Evolutionary conservation across 2,888 invertebrate species (phyloP), one percentile per base, ranked within the genome.

Genomic region (Caenorhabditis afra): DNA sequence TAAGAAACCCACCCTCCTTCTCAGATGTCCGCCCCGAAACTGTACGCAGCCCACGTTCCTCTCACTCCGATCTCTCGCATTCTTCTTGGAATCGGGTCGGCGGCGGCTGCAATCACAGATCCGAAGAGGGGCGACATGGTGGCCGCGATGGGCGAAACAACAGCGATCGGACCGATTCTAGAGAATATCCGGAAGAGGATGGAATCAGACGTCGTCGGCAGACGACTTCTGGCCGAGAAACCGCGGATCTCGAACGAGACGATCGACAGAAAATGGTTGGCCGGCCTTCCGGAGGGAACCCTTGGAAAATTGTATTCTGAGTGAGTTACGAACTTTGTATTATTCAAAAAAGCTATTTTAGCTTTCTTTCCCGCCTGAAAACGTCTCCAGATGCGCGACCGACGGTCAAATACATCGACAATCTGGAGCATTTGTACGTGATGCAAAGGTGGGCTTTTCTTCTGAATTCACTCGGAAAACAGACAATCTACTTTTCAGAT

Each of bases 301-400:
- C 91, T 99, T 52, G 99, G 98, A 23, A 94, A 94, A 89, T 93
- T 93, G 5, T 99, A 99, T 91, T 93, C 93, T 93, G 91, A 92
- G 93, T 90, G 52, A 68, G 77, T 11, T 0, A 58, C 35, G 18
- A 14, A 16, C 10, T 47, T n/a, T 50, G 29, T 1, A 44, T 5
- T 12, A 29, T 7, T 53, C 18, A 0, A 57, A 14, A 47, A 8
- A 18, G 12, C 39, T 11, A 2, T 71, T 79, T 39, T 53, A 85
- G 86, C 14, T 88, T 86, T 53, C 81, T 88, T n/a, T 83, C 87
- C 14, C 78, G 57, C 14, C 90, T 94, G 93, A 93, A 94, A 85
- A 96, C 98, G 0, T 95, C 95, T 5, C 97, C 99, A 0, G 98
- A 99, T 92, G 94, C 95, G 39, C 93, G 99, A 81, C 92, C 94